phyloP scores from a whole-genome alignment of 2,888 invertebrate genomes.

The Strigamia transsilvanica region DNA sequence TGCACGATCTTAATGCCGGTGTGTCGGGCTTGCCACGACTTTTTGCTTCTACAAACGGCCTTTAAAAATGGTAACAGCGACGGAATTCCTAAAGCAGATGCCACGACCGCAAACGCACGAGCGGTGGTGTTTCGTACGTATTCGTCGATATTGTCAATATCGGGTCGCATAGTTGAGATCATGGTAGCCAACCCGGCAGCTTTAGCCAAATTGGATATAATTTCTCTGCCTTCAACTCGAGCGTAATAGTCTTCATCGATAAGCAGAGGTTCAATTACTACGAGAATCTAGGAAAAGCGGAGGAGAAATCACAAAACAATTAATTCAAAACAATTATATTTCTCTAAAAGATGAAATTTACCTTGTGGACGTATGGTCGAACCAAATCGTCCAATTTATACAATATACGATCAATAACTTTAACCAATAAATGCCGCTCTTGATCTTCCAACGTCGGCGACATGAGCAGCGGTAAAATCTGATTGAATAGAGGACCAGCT shows the following conservation, averaged over 20 bases:
- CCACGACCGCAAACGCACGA: conserved; percentile 99
- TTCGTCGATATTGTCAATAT: conserved; percentile 99
- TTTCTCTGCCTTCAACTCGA: conserved; percentile 98
- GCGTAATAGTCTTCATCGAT: conserved; percentile 99
- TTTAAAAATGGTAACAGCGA: conserved; percentile 96
- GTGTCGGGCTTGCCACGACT: conserved; percentile 98
- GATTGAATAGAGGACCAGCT: conserved; percentile 98
- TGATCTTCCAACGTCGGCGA: conserved; percentile 99
- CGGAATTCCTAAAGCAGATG: conserved; percentile 97
- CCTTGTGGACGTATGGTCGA: conserved; percentile 98
- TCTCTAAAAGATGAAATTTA: conserved; percentile 60
- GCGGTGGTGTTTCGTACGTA: conserved; percentile 99
- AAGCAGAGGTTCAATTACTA: conserved; percentile 96
- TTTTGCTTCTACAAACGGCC: conserved; percentile 98
- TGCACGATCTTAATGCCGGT: conserved; percentile 99
- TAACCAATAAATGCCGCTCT: conserved; percentile 96
- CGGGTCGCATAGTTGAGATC: conserved; percentile 99
- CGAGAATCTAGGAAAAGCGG: conserved; percentile 79
- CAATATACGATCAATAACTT: conserved; percentile 97
- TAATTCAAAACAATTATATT: neutral
- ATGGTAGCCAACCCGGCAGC: conserved; percentile 99
- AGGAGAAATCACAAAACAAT: conserved; percentile 29
- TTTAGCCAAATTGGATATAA: conserved; percentile 98
- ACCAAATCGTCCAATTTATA: conserved; percentile 99
- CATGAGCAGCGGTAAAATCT: conserved; percentile 98